Percentiles rank a stretch among this genome's conserved stretches.
These are phyloP conservation scores for Acanthacorydalis orientalis DNA, from an alignment of 2,888 invertebrate species.

Conservation along the genomic window DNA sequence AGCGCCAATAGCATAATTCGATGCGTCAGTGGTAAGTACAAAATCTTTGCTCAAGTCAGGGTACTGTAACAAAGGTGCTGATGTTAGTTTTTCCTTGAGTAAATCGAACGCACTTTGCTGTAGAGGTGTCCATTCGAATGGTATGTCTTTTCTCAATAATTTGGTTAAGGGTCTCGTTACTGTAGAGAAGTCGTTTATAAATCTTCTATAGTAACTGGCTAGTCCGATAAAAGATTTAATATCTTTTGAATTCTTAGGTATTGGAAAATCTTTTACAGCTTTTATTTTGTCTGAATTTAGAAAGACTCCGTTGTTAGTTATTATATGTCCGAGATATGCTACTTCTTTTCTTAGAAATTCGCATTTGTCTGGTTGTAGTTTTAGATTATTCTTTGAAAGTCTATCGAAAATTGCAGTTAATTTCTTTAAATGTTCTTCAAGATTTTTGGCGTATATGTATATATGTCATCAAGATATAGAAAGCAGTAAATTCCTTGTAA, in stretches of 20 bases:
- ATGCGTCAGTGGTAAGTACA: not conserved
- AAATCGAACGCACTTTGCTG: slow-evolving; percentile 23
- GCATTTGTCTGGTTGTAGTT: slow-evolving; percentile 12
- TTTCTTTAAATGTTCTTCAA: slow-evolving; percentile 10
- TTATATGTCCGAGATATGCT: slow-evolving; percentile 15
- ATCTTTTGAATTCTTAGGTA: slow-evolving; percentile 13
- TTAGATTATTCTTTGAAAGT: slow-evolving; percentile 9
- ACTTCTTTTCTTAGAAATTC: slow-evolving; percentile 12
- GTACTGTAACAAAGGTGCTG: slow-evolving; percentile 7
- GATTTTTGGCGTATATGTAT: slow-evolving; percentile 13
- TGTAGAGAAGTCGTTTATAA: slow-evolving; percentile 10
- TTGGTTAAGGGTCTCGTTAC: slow-evolving; percentile 12
- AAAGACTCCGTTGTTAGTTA: slow-evolving; percentile 12
- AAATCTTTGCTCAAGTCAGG: not conserved
- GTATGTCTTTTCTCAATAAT: slow-evolving; percentile 7
- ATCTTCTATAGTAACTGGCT: slow-evolving; percentile 15
- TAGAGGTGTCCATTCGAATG: slow-evolving; percentile 3
- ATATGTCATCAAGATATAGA: slow-evolving; percentile 19
- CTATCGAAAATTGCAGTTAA: slow-evolving; percentile 8
- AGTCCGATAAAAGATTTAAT: slow-evolving; percentile 16
- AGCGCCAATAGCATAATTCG: not conserved
- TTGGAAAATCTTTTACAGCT: slow-evolving; percentile 13
- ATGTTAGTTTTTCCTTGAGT: slow-evolving; percentile 13
- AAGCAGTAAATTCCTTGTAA: slow-evolving; percentile 17
- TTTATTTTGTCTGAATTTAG: slow-evolving; percentile 16